Percentiles rank a stretch among this genome's conserved stretches.
These are phyloP conservation scores for Florisuga fusca DNA, from an alignment of 2,797 vertebrate genomes.

Conservation along the genomic window DNA sequence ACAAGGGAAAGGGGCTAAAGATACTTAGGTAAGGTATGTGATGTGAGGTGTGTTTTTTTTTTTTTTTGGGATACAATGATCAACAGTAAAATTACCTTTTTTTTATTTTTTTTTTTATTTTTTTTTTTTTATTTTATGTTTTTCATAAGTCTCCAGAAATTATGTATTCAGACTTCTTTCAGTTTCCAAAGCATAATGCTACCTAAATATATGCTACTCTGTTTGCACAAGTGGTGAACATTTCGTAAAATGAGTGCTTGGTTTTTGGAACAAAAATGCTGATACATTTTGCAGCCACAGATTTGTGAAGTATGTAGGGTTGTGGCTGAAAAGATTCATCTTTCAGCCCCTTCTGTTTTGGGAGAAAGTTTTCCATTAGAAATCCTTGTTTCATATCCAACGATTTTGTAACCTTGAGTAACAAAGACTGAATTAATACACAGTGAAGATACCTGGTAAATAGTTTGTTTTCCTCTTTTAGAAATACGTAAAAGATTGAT, in stretches of 20 bases:
- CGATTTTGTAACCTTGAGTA: background rate
- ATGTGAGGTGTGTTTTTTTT: background rate
- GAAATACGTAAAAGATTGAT: background rate
- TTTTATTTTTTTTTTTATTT: background rate
- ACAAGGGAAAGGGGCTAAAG: background rate
- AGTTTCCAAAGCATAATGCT: background rate
- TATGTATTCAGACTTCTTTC: background rate
- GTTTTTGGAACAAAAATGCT: slow-evolving; percentile 15
- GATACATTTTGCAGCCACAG: background rate
- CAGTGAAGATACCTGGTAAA: background rate
- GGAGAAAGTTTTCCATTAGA: background rate
- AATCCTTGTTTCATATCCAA: no score
- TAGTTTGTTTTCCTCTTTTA: background rate
- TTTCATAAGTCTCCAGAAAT: background rate
- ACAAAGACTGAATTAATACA: background rate
- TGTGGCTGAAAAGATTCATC: background rate
- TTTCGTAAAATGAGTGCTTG: slow-evolving; percentile 17
- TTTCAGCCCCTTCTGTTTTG: background rate
- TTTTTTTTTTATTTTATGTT: background rate
- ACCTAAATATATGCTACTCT: background rate
- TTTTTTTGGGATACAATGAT: background rate
- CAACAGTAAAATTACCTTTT: background rate
- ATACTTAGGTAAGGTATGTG: background rate
- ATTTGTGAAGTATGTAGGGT: background rate
- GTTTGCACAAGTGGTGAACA: slow-evolving; percentile 15